These are phyloP conservation scores for Dryococelus australis DNA, from an alignment of 2,888 invertebrate genomes.

Conservation along the genomic window DNA sequence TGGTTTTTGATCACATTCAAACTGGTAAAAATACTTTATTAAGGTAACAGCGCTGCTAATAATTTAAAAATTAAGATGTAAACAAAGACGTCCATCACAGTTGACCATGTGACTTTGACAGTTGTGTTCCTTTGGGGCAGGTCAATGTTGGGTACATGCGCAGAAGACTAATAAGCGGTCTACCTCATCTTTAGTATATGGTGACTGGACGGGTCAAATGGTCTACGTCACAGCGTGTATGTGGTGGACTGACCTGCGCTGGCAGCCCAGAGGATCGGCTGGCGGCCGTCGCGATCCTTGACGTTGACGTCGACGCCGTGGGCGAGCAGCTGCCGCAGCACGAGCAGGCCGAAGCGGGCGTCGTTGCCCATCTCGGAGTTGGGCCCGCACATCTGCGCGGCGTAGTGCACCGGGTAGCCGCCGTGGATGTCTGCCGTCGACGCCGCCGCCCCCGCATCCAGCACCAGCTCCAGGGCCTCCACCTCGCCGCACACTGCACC, in stretches of 20 bases:
- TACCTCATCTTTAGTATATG: no score
- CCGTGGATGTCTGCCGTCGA: slow-evolving; percentile 92
- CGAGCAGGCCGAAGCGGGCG: slow-evolving; percentile 74
- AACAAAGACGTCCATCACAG: no score
- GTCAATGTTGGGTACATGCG: no score
- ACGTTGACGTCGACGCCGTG: slow-evolving; percentile 84
- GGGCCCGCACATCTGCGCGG: slow-evolving; percentile 95
- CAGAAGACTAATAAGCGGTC: no score
- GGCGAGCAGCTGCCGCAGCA: slow-evolving; percentile 79
- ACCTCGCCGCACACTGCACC: slow-evolving; percentile 89
- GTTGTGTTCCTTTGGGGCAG: no score
- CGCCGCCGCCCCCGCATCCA: slow-evolving; percentile 86
- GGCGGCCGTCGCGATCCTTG: slow-evolving; percentile 90
- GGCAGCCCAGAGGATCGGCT: slow-evolving; percentile 96
- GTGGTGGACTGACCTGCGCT: slow-evolving; percentile 74
- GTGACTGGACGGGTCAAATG: no score
- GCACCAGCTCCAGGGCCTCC: slow-evolving; percentile 83
- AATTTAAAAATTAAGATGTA: no score
- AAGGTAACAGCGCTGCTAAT: no score
- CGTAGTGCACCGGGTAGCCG: slow-evolving; percentile 95
- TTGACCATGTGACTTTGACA: no score
- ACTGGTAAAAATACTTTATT: no score
- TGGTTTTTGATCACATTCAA: no score
- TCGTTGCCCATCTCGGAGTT: slow-evolving; percentile 70
- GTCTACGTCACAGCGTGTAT: no score